These are phyloP conservation scores for Drosophila insularis DNA, from an alignment of 1,140 invertebrate genomes.

Conservation along the genomic window DNA sequence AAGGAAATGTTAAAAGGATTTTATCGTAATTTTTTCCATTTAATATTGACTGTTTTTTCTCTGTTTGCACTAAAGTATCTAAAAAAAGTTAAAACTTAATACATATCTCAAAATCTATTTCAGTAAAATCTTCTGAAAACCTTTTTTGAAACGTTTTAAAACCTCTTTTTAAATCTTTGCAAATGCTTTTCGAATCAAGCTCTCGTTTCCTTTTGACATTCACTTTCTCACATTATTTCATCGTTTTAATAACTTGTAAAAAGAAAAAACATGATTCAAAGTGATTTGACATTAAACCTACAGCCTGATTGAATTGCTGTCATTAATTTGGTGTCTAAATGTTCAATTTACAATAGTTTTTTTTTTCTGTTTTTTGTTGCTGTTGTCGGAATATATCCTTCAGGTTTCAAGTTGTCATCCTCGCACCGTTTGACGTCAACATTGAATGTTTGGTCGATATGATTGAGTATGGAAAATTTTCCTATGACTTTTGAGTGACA, in stretches of 20 bases:
- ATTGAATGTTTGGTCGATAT: slow-evolving; percentile 64
- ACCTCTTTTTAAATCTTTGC: too few relatives aligned
- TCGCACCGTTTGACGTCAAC: slow-evolving; percentile 43
- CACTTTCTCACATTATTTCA: slow-evolving; percentile 54
- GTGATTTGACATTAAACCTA: slow-evolving; percentile 44
- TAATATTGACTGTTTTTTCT: too few relatives aligned
- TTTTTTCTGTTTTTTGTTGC: slow-evolving; percentile 29
- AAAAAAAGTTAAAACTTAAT: too few relatives aligned
- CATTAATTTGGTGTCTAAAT: slow-evolving; percentile 56
- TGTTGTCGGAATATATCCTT: slow-evolving; percentile 33
- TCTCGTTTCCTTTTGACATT: slow-evolving; percentile 23
- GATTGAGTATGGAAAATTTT: slow-evolving; percentile 47
- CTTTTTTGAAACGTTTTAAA: too few relatives aligned
- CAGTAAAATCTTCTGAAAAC: too few relatives aligned
- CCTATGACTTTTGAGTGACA: slow-evolving; percentile 75
- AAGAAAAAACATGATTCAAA: slow-evolving; percentile 28
- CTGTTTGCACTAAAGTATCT: too few relatives aligned
- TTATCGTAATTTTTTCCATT: too few relatives aligned
- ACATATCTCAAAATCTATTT: too few relatives aligned
- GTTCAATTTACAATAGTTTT: slow-evolving; percentile 46
- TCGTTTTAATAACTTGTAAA: slow-evolving; percentile 7
- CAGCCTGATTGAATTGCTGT: slow-evolving; percentile 15
- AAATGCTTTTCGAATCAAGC: too few relatives aligned
- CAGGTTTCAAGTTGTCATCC: slow-evolving; percentile 19
- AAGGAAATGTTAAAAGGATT: too few relatives aligned